Evolutionary conservation across 2,113 vertebrate species (phyloP), one percentile per base, ranked within the genome.

Genomic region (Acinonyx jubatus): DNA sequence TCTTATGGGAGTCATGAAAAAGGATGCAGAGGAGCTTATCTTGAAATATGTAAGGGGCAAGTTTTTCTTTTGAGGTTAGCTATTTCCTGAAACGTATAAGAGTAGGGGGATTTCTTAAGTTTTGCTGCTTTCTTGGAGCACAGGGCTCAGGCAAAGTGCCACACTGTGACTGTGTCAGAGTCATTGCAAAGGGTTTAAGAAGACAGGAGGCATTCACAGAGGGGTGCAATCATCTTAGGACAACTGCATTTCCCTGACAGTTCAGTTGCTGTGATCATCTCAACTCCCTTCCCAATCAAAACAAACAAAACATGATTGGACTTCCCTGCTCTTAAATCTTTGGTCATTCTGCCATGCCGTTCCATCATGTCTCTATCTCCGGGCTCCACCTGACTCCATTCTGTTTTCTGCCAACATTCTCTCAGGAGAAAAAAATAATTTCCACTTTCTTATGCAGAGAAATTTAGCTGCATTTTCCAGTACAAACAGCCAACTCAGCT

Each of bases 341-440:
- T 38, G 5, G 7, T 78, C 66, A 79, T n/a, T 83, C 80, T 55
- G 6, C 38, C n/a, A 4, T 14, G 13, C 16, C 45, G 4, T 50
- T 68, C 63, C 69, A 10, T 79, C 7, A 14, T 12, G 13, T 19
- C 41, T 19, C 29, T 73, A 21, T 41, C 86, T 61, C 63, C 55
- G 61, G 50, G 50, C 31, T 76, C 29, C 79, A 27, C 15, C 41
- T 23, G n/a, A 65, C 27, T 94, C 69, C n/a, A 71, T 85, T 91
- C 66, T 45, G 11, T 48, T 81, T 96, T 83, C 82, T 76, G 55
- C 81, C 92, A 93, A 68, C 52, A 12, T 93, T 57, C 71, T 89
- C 71, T 87, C 38, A 55, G n/a, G 71, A 89, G 36, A 97, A 78
- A 95, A 45, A 94, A 89, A 69, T 79, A 81, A 91, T 89, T 89